Percentiles rank a stretch among this genome's conserved stretches.
Evolutionary conservation across 2,797 vertebrate species (phyloP).

Genomic region (Monodelphis domestica): DNA sequence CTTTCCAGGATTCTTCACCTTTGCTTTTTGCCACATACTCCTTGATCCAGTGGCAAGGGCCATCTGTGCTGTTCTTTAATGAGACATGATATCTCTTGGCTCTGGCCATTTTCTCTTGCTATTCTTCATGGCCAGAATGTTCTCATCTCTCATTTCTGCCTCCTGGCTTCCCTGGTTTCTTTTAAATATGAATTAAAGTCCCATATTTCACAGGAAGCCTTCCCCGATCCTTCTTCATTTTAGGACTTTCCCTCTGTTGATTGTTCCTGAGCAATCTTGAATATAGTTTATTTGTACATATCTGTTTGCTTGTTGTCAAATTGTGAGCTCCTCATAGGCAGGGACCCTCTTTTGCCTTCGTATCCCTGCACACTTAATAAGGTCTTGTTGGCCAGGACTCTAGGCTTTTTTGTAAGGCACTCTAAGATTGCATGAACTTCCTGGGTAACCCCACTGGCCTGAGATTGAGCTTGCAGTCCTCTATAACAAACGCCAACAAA

Average conservation of each 20-base stretch:
- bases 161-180: not conserved
- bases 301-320: not conserved
- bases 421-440: too few species aligned
- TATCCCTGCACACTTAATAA: too few species aligned
- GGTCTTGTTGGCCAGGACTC: too few species aligned
- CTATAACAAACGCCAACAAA: too few species aligned
- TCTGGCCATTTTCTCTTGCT: not conserved
- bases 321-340: not conserved
- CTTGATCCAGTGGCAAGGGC: not conserved
- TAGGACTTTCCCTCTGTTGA: not conserved
- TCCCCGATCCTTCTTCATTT: not conserved
- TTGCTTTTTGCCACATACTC: not conserved
- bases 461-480: too few species aligned
- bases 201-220: not conserved
- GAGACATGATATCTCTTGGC: not conserved
- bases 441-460: too few species aligned
- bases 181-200: not conserved
- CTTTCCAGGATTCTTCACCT: not conserved
- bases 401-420: too few species aligned
- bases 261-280: too few species aligned
- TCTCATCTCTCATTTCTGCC: not conserved
- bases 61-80: not conserved
- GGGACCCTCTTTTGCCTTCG: too few species aligned
- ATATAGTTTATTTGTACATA: not conserved
- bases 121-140: not conserved